A percentile compares a stretch with the other conserved stretches of the same genome.
phyloP scores from a whole-genome alignment of 2,888 invertebrate species.

The Callinectes sapidus region DNA sequence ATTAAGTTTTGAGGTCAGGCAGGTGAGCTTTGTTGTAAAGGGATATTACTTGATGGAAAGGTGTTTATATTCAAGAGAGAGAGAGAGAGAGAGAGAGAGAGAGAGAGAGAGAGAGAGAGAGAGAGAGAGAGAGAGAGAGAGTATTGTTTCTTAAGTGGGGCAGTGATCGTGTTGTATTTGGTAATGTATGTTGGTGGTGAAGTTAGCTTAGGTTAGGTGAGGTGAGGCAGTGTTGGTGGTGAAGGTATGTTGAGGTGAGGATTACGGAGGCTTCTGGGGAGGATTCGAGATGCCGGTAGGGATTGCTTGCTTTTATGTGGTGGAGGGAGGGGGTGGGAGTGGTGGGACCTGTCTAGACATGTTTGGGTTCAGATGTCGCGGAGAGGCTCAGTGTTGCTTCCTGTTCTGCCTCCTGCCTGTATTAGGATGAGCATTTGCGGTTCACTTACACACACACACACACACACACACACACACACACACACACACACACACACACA shows the following conservation, averaged over 20 bases:
- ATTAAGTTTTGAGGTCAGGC: not conserved
- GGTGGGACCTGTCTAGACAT: not conserved
- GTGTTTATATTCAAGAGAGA: not conserved
- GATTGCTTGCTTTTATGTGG: not conserved
- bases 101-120: conserved; percentile 20
- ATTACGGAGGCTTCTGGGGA: not conserved
- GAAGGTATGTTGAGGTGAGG: not conserved
- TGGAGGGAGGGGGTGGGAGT: not conserved
- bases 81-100: conserved; percentile 14
- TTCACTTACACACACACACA: too few relatives aligned
- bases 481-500: not conserved
- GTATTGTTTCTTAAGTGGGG: not conserved
- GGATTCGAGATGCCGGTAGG: not conserved
- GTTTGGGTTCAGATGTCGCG: not conserved
- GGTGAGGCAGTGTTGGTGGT: not conserved
- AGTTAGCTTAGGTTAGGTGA: too few relatives aligned
- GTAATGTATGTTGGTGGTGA: too few relatives aligned
- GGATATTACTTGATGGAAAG: not conserved
- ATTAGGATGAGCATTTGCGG: not conserved
- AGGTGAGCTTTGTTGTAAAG: not conserved
- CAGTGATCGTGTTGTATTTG: not conserved
- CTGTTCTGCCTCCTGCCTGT: not conserved
- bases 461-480: too few relatives aligned
- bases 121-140: not conserved
- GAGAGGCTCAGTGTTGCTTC: not conserved